These are phyloP conservation scores for Chloropsis hardwickii DNA, from an alignment of 2,113 vertebrate species.

Conservation along the genomic window DNA sequence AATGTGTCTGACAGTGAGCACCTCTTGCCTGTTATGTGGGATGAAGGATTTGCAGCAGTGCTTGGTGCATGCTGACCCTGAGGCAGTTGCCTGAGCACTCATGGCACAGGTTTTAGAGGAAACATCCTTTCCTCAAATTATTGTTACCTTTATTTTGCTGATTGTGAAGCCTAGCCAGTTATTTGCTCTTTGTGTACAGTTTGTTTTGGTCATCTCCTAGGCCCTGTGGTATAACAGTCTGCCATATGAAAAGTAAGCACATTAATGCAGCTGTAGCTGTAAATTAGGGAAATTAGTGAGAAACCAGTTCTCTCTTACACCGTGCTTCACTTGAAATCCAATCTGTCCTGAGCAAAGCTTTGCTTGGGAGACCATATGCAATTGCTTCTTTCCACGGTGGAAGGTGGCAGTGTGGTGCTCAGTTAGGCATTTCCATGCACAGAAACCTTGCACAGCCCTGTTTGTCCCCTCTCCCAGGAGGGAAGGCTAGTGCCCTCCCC, in stretches of 20 bases:
- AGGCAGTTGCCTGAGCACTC: neutral
- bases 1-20: rapidly evolving
- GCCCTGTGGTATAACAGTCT: neutral
- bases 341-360: neutral
- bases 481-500: neutral
- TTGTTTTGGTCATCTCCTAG: constrained; percentile 9
- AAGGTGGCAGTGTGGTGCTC: neutral
- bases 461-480: neutral
- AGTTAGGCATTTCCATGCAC: neutral
- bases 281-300: neutral
- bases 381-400: rapidly evolving
- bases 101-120: neutral
- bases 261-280: neutral
- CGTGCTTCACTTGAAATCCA: neutral
- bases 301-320: neutral
- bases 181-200: neutral
- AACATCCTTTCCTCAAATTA: neutral
- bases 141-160: neutral
- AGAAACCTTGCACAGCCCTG: neutral
- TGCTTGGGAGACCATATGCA: neutral
- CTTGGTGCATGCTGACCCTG: rapidly evolving
- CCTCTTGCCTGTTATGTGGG: rapidly evolving
- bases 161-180: neutral
- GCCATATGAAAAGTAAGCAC: neutral
- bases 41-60: neutral